phyloP scores from a whole-genome alignment of 2,888 invertebrate genomes.

The Stegana nigrithorax region DNA sequence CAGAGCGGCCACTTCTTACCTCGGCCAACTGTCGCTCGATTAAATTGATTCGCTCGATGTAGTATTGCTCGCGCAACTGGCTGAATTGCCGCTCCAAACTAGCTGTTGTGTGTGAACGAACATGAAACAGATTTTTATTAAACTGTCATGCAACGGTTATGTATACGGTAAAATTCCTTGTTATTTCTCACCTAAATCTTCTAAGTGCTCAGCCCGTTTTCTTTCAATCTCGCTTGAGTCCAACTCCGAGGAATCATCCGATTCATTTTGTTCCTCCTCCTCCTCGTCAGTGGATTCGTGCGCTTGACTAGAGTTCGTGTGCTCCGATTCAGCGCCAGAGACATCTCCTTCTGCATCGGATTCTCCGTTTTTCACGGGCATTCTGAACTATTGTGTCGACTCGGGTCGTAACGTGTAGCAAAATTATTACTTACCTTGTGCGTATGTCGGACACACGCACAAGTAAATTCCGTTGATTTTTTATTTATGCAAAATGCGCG shows the following conservation, averaged over 20 bases:
- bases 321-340: conserved; percentile 79
- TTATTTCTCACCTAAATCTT: conserved; percentile 78
- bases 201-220: conserved; percentile 83
- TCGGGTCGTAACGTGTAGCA: too few species aligned
- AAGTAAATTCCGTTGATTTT: background rate
- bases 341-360: conserved; percentile 73
- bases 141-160: background rate
- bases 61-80: conserved; percentile 88
- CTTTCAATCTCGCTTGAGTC: conserved; percentile 92
- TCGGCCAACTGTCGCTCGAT: conserved; percentile 88
- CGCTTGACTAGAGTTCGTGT: conserved; percentile 76
- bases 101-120: conserved; percentile 68
- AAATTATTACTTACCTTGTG: too few species aligned
- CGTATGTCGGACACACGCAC: too few species aligned
- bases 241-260: conserved; percentile 89
- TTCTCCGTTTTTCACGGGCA: conserved; percentile 78
- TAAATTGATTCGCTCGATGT: conserved; percentile 82
- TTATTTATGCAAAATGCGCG: background rate
- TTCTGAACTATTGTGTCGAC: conserved; percentile 52
- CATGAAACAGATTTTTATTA: background rate
- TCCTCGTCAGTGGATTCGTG: conserved; percentile 74
- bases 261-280: conserved; percentile 83
- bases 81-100: conserved; percentile 91
- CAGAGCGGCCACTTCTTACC: conserved; percentile 85
- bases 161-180: background rate